These are phyloP conservation scores for Drosophila lini DNA, from an alignment of 1,140 invertebrate species.

Conservation along the genomic window DNA sequence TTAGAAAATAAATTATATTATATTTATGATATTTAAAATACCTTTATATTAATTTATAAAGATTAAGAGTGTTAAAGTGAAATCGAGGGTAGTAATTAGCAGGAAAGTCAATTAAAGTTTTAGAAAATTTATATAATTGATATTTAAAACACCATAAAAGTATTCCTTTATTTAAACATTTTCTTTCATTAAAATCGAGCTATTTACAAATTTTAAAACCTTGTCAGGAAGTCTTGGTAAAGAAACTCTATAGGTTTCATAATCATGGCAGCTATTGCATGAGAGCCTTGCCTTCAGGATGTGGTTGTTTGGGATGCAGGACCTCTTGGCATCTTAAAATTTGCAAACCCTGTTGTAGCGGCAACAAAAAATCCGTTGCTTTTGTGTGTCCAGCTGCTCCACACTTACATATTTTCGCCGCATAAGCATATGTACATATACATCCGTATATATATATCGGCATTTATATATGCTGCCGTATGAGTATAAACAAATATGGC, in stretches of 20 bases:
- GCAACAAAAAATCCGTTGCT: conserved; percentile 16
- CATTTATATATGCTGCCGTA: conserved; percentile 42
- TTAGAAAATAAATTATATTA: background rate
- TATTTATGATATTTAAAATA: no score
- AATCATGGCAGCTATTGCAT: background rate
- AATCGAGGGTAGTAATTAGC: no score
- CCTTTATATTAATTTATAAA: no score
- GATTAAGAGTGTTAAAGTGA: no score
- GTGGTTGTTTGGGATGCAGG: background rate
- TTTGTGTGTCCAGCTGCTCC: conserved; percentile 26
- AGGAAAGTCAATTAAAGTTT: no score
- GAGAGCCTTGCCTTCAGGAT: conserved; percentile 1
- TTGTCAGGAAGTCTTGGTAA: background rate
- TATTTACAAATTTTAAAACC: background rate
- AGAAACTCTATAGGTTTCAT: background rate
- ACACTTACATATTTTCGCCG: conserved; percentile 53
- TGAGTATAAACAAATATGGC: conserved; percentile 36
- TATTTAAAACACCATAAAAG: no score
- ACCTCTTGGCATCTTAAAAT: background rate
- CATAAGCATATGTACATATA: conserved; percentile 28
- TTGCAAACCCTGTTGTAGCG: conserved; percentile 5
- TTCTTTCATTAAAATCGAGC: no score
- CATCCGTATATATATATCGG: conserved; percentile 8
- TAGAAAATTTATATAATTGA: no score
- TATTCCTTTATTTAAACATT: no score